Conservation (phyloP, 2,888 invertebrate genomes). For the Tenthredo mesomela region DNA sequence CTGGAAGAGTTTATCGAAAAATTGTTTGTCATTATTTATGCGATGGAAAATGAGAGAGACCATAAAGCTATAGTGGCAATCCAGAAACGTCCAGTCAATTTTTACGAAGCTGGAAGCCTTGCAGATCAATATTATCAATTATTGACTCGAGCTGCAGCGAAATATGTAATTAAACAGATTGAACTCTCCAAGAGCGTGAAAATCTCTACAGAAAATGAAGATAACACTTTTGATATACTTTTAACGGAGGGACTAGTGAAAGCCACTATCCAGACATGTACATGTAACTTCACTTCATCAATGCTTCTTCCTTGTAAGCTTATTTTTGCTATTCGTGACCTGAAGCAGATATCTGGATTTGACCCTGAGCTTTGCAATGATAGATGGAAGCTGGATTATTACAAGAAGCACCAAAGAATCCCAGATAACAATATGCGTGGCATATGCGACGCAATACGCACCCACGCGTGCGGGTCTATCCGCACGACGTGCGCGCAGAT, state of each 20-base stretch:
- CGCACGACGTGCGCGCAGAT: no score
- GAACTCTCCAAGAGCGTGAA: background rate
- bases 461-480: no score
- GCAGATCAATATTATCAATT: background rate
- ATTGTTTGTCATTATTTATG: background rate
- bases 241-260: background rate
- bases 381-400: background rate
- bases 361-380: background rate
- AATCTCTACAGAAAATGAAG: background rate
- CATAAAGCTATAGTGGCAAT: background rate
- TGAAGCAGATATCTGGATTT: background rate
- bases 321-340: background rate
- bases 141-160: conserved; percentile 1
- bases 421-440: no score
- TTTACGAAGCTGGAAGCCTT: background rate
- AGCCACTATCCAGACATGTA: background rate
- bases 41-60: background rate
- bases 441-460: no score
- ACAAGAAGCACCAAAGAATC: background rate
- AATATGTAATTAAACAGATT: background rate
- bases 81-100: background rate
- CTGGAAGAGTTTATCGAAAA: background rate
- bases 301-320: background rate
- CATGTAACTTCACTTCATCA: background rate
- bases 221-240: background rate